phyloP scores from a whole-genome alignment of 2,113 vertebrate species.

The Solenodon paradoxus region DNA sequence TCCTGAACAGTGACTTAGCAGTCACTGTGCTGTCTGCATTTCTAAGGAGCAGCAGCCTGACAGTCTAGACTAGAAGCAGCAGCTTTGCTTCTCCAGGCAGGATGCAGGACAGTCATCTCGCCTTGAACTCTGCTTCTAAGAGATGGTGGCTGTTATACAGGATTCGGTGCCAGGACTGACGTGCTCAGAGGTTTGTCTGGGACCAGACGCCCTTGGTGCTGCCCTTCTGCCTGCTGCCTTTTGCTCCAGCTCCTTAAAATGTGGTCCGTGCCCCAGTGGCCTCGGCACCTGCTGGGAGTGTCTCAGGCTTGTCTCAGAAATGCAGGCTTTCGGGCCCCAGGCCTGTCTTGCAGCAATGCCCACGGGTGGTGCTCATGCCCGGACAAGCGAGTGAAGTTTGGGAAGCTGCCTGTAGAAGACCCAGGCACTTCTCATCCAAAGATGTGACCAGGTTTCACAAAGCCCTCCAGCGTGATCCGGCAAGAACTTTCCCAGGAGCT shows the following conservation, averaged over 20 bases:
- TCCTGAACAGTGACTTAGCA: not conserved
- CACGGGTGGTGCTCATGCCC: not conserved
- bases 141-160: not conserved
- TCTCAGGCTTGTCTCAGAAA: not conserved
- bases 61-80: not conserved
- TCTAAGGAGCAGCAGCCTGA: not conserved
- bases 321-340: not conserved
- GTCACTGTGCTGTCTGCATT: not conserved
- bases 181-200: not conserved
- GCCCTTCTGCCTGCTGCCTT: not conserved
- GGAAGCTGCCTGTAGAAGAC: not conserved
- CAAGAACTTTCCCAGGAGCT: not conserved
- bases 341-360: not conserved
- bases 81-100: not conserved
- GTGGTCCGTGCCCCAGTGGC: not conserved
- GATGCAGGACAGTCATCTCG: too few relatives aligned
- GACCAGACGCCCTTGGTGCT: not conserved
- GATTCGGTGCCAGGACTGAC: not conserved
- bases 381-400: not conserved
- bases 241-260: not conserved
- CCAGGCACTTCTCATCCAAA: not conserved
- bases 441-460: not conserved
- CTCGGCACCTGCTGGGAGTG: not conserved
- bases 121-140: not conserved
- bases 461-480: not conserved